Conservation (phyloP, 2,113 vertebrate species). For the Ranitomeya imitator region DNA sequence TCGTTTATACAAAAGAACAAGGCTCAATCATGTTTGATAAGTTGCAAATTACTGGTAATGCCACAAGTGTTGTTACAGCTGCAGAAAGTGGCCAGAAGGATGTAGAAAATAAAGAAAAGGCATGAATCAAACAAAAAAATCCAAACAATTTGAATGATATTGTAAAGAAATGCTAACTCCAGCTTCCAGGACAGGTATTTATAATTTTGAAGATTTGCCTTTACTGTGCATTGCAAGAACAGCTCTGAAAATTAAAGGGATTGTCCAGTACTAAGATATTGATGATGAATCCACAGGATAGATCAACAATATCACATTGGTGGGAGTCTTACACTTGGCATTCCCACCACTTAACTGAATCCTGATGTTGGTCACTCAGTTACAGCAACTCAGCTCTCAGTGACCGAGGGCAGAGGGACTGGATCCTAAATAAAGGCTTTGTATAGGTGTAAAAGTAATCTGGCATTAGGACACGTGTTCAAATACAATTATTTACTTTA, state of each 20-base stretch:
- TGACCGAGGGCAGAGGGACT: too few species aligned
- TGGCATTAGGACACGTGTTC: too few species aligned
- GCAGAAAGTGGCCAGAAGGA: slow-evolving; percentile 79
- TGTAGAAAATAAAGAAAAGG: slow-evolving; percentile 77
- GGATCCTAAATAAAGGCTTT: too few species aligned
- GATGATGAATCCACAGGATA: not conserved
- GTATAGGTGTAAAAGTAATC: too few species aligned
- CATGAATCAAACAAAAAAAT: slow-evolving; percentile 79
- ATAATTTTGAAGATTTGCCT: not conserved
- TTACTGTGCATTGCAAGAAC: not conserved
- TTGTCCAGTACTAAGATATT: not conserved
- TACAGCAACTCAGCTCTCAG: too few species aligned
- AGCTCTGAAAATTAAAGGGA: not conserved
- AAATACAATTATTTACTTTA: too few species aligned
- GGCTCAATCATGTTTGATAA: slow-evolving; percentile 89
- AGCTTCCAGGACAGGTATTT: not conserved
- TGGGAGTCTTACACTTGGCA: too few species aligned
- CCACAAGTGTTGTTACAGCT: slow-evolving; percentile 87
- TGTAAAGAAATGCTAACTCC: slow-evolving; percentile 76
- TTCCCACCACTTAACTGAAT: too few species aligned
- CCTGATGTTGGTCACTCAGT: too few species aligned
- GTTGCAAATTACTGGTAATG: slow-evolving; percentile 88
- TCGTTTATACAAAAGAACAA: slow-evolving; percentile 87
- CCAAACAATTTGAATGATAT: slow-evolving; percentile 82
- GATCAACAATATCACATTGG: too few species aligned